Evolutionary conservation across 2,888 invertebrate genomes (phyloP), one percentile per base, ranked within the genome.

Genomic region (Fissipunctia ypsillon): DNA sequence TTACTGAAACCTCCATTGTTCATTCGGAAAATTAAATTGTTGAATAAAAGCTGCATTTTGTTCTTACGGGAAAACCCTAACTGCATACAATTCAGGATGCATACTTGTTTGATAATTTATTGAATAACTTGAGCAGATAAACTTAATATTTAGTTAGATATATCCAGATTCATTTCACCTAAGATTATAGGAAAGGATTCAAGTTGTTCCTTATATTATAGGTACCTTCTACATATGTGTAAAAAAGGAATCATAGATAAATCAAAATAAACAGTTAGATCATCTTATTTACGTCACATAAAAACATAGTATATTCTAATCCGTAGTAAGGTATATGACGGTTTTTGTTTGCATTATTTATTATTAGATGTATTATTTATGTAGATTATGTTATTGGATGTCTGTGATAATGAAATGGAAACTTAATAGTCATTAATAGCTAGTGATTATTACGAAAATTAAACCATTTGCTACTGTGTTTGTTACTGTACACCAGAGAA

Each of bases 271-370:
- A 28, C 25, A 7, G 25, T 38, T 54, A 16, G n/a, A 56, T 76
- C 56, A 78, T 76, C 41, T 54, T 50, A n/a, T 43, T 50, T 59
- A 50, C 31, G 54, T 76, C 64, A 43, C 7, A 67, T 0, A 43
- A 25, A 65, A 56, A 56, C 38, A 48, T 41, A 43, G 14, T 69
- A 54, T 59, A 65, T 50, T 66, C 3, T 63, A 25, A 73, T 67
- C 28, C 12, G 14, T 28, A 52, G 22, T 59, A 50, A n/a, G 63
- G 45, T 68, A 5, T 69, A 67, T 38, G 19, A 28, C 31, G 56
- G 16, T n/a, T 61, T 74, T 75, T 75, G 59, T 78, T 78, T 78
- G 64, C 68, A 67, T 57, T 38, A n/a, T n/a, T n/a, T n/a, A n/a
- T n/a, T n/a, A n/a, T n/a, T n/a, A n/a, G n/a, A n/a, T n/a, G n/a